Conservation (phyloP, 2,797 vertebrate genomes). For the Cryptoblepharus egeriae region DNA sequence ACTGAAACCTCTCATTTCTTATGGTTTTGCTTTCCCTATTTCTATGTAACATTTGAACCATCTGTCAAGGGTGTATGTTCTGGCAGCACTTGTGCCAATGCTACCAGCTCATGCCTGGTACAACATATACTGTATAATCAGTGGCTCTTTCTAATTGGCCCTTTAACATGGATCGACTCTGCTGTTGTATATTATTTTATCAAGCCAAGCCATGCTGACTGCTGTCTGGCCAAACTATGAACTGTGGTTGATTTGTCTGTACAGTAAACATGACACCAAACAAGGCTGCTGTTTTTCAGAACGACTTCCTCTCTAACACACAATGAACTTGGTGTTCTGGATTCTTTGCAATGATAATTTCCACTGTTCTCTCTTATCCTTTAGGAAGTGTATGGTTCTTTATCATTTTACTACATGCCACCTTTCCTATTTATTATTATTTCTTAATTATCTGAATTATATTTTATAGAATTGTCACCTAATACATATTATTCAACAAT, state of each 20-base stretch:
- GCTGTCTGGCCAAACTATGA: slow-evolving; percentile 37
- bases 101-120: slow-evolving; percentile 53
- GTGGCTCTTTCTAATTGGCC: slow-evolving; percentile 41
- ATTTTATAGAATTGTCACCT: background rate
- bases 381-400: slow-evolving; percentile 26
- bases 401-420: slow-evolving; percentile 27
- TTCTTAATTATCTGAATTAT: background rate
- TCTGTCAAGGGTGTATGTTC: background rate
- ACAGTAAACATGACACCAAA: slow-evolving; percentile 33
- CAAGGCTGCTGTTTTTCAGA: slow-evolving; percentile 44
- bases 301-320: slow-evolving; percentile 36
- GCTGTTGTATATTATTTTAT: slow-evolving; percentile 48
- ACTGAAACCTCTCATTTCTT: background rate
- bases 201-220: slow-evolving; percentile 47
- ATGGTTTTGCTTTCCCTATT: background rate
- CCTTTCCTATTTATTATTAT: slow-evolving; percentile 21
- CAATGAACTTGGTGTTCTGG: background rate
- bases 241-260: slow-evolving; percentile 37
- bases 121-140: slow-evolving; percentile 50
- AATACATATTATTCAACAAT: background rate
- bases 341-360: slow-evolving; percentile 4
- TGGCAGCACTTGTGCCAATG: slow-evolving; percentile 3
- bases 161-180: slow-evolving; percentile 37
- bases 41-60: background rate
- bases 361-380: slow-evolving; percentile 23